Percentiles rank a stretch among this genome's conserved stretches.
Conservation (phyloP, 2,888 invertebrate genomes). For the Epirrhoe alternata region DNA sequence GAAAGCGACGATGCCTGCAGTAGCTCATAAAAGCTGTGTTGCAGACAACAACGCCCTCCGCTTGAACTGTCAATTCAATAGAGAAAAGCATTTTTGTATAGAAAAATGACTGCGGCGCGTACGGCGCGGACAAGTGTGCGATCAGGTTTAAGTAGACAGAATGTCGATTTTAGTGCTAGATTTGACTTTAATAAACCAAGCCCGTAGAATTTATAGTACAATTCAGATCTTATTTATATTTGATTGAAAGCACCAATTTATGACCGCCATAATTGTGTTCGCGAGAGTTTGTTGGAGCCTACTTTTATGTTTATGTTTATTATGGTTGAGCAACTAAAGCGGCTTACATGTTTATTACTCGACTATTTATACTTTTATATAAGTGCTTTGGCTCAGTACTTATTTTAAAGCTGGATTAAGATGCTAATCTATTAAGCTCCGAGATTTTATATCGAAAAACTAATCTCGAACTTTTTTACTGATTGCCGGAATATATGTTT, state of each 20-base stretch:
- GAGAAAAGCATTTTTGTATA: too few relatives aligned
- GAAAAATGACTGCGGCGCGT: too few relatives aligned
- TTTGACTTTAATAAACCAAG: background rate
- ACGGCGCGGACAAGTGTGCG: too few relatives aligned
- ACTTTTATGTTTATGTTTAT: constrained; percentile 7
- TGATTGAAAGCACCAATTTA: constrained; percentile 5
- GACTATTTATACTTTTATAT: constrained; percentile 1
- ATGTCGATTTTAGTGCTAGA: background rate
- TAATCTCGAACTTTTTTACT: background rate
- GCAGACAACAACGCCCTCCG: too few relatives aligned
- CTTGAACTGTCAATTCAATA: too few relatives aligned
- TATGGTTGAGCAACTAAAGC: constrained; percentile 4
- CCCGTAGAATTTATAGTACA: constrained; percentile 1
- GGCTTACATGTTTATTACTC: constrained; percentile 1
- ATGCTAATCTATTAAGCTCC: background rate
- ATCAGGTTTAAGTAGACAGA: background rate
- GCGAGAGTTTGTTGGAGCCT: background rate
- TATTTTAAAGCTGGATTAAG: background rate
- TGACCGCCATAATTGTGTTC: constrained; percentile 3
- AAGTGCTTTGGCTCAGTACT: background rate
- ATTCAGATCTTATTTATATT: constrained; percentile 1
- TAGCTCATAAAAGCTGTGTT: too few relatives aligned
- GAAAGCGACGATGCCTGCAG: too few relatives aligned
- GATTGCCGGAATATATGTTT: too few relatives aligned
- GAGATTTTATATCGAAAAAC: background rate